phyloP scores from a whole-genome alignment of 2,888 invertebrate genomes.

The Hydrotaea cyrtoneurina region DNA sequence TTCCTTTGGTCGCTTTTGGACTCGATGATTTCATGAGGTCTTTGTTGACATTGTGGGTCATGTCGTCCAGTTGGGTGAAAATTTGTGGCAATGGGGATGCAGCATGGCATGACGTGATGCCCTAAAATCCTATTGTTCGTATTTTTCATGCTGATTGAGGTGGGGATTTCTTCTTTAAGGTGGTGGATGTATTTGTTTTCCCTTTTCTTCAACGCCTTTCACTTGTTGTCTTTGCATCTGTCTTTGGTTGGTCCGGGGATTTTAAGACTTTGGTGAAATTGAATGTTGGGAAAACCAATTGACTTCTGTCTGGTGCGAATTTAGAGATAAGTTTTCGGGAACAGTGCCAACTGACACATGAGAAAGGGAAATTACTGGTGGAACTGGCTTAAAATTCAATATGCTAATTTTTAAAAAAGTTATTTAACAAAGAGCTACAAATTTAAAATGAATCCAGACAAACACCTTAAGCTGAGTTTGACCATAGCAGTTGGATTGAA shows the following conservation, averaged over 20 bases:
- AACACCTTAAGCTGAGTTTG: too few species aligned
- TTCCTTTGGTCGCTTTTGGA: constrained; percentile 5
- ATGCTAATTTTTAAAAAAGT: background rate
- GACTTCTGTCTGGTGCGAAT: constrained; percentile 3
- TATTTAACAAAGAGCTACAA: too few species aligned
- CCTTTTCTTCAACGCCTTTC: constrained; percentile 28
- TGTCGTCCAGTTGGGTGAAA: constrained; percentile 18
- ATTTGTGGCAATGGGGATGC: too few species aligned
- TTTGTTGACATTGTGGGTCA: constrained; percentile 24
- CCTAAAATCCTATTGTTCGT: constrained; percentile 49
- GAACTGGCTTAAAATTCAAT: background rate
- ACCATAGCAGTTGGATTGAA: too few species aligned
- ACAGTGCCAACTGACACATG: background rate
- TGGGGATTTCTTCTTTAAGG: constrained; percentile 38
- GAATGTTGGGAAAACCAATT: constrained; percentile 41
- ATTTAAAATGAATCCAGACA: background rate
- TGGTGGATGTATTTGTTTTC: background rate
- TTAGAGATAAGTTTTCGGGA: constrained; percentile 28
- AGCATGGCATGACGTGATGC: background rate
- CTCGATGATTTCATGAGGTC: constrained; percentile 18
- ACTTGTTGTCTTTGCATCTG: background rate
- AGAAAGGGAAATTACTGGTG: background rate
- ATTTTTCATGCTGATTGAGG: constrained; percentile 52
- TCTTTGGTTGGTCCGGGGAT: background rate
- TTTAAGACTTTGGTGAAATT: background rate